Evolutionary conservation across 2,797 vertebrate species (phyloP).

Genomic region (Myripristis murdjan): DNA sequence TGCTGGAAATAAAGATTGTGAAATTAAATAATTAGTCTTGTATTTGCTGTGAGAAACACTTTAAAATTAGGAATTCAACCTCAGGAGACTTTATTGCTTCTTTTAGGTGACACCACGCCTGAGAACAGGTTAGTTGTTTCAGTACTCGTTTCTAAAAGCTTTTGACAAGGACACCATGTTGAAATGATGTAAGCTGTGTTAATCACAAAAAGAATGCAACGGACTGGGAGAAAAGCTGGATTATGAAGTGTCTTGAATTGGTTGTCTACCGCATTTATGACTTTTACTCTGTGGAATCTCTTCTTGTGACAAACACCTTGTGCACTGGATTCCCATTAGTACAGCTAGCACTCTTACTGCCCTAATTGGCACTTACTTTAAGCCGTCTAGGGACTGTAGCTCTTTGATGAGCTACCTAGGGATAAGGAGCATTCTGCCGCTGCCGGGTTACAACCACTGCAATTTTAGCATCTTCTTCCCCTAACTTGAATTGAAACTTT

Average conservation of each 20-base stretch:
- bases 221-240: too few relatives aligned
- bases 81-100: too few relatives aligned
- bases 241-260: too few relatives aligned
- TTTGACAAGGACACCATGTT: not conserved
- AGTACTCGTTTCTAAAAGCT: not conserved
- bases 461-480: too few relatives aligned
- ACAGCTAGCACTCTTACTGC: not conserved
- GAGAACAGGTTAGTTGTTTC: not conserved
- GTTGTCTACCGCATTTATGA: too few relatives aligned
- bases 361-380: conserved; percentile 10
- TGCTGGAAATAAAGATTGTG: not conserved
- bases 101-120: not conserved
- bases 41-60: not conserved
- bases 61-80: too few relatives aligned
- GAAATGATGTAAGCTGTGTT: too few relatives aligned
- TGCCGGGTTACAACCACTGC: too few relatives aligned
- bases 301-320: too few relatives aligned
- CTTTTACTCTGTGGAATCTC: too few relatives aligned
- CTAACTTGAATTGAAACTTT: too few relatives aligned
- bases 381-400: conserved; percentile 1
- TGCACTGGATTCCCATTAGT: conserved; percentile 5
- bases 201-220: too few relatives aligned
- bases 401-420: conserved; percentile 7
- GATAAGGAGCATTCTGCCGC: not conserved
- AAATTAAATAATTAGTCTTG: not conserved